Evolutionary conservation across 1,140 invertebrate species (phyloP), one percentile per base, ranked within the genome.

Genomic region (Mizuhopecten yessoensis): DNA sequence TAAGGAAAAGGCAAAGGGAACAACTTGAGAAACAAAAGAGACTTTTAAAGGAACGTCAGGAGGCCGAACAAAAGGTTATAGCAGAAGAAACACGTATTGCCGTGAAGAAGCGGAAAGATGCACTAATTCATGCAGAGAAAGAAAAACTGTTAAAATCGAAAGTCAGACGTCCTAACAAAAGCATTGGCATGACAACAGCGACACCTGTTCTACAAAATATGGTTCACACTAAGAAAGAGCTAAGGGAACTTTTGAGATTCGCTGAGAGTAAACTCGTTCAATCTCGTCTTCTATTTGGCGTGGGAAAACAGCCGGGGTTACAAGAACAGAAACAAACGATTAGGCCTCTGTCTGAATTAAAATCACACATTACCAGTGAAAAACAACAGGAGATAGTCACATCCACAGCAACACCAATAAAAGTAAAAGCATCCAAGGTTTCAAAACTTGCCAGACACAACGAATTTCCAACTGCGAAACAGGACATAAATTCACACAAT

Each of bases 1-100:
- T 33, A 17, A 29, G n/a, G 57, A n/a, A 75, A 75, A 75, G 57
- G 33, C 34, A 87, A 34, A 87, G 75, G 36, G 29, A 91, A 49
- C 75, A 92, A 34, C n/a, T 29, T 3, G 29, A n/a, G 42, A 29
- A 90, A 87, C 34, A 87, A 90, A 86, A 87, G 17, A 23, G 86
- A n/a, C 17, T 36, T 17, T 15, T 45, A 11, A 33, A 34, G 88
- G 33, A 91, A 90, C 90, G 90, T 33, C 39, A 89, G 33, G 75
- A 86, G 13, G 86, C 90, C 89, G 88, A 92, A 90, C 87, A 88
- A 86, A 87, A 88, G 75, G 86, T 90, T 34, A 86, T 88, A 23
- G 39, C 33, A n/a, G 57, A 91, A 91, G 90, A 91, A 86, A 34
- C 91, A 89, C 34, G 89, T 49, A 29, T 90, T 34, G 90, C 87